Conservation (phyloP, 1,140 invertebrate species). For the Microvelia longipes region DNA sequence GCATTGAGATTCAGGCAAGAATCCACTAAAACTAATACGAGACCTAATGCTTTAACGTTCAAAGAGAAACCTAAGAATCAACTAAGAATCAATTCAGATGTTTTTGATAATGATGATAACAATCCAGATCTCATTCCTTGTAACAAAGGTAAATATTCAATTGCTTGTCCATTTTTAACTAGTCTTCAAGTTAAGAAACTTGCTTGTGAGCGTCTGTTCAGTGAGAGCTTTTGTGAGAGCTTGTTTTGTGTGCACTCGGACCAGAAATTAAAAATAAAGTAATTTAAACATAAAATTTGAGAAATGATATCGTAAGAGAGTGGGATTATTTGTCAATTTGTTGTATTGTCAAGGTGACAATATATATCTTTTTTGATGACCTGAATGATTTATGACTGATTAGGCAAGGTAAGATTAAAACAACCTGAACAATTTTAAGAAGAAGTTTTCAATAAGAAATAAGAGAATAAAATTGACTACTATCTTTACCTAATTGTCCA, state of each 20-base stretch:
- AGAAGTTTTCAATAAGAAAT: no score
- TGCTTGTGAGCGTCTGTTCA: neutral
- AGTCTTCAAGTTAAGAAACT: no score
- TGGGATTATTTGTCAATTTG: no score
- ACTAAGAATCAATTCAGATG: constrained; percentile 41
- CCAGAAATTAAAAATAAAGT: neutral
- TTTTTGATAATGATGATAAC: constrained; percentile 56
- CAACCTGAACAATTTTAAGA: no score
- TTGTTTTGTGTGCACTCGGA: neutral
- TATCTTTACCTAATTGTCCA: no score
- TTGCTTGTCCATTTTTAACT: neutral
- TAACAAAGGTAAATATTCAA: constrained; percentile 54
- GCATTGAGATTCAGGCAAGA: constrained; percentile 45
- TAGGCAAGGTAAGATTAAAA: no score
- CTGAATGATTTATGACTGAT: no score
- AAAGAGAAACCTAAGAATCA: constrained; percentile 51
- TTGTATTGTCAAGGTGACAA: no score
- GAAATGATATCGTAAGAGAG: no score
- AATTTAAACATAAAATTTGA: no score
- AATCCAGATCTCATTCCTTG: constrained; percentile 73
- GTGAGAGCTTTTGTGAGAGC: neutral
- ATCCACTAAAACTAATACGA: constrained; percentile 31
- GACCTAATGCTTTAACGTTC: constrained; percentile 44
- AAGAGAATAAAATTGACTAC: no score
- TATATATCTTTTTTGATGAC: no score